A percentile compares a stretch with the other conserved stretches of the same genome.
These are phyloP conservation scores for Daubentonia madagascariensis DNA, from an alignment of 2,113 vertebrate genomes.

Conservation along the genomic window DNA sequence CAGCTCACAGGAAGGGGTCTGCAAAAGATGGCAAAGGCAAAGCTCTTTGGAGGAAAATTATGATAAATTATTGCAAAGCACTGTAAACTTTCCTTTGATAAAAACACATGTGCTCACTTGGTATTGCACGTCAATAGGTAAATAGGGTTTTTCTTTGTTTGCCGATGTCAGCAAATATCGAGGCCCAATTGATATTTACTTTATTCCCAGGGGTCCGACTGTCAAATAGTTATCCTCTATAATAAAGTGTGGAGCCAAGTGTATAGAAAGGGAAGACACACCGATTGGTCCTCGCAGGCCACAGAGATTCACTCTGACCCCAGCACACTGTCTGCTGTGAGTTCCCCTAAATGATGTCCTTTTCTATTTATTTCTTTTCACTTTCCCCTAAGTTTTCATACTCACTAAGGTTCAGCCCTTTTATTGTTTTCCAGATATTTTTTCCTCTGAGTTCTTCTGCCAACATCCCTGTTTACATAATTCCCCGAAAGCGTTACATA, in stretches of 20 bases:
- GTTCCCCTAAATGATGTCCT: background rate
- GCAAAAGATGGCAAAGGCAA: background rate
- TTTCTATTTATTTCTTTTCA: background rate
- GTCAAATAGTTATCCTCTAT: background rate
- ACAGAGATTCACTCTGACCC: fast-evolving
- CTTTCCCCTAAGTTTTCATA: background rate
- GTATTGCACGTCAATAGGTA: background rate
- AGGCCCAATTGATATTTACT: background rate
- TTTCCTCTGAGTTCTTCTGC: background rate
- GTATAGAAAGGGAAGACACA: fast-evolving
- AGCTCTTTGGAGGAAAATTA: background rate
- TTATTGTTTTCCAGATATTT: background rate
- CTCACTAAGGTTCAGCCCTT: background rate
- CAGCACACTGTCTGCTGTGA: background rate
- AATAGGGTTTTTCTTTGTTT: background rate
- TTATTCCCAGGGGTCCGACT: background rate
- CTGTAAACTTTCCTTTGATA: background rate
- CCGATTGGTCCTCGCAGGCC: fast-evolving
- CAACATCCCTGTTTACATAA: background rate
- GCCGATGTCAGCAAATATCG: background rate
- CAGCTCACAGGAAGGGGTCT: background rate
- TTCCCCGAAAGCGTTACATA: background rate
- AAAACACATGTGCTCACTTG: fast-evolving
- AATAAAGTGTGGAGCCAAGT: background rate
- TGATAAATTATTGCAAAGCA: background rate